These are phyloP conservation scores for Ochropleura leucogaster DNA, from an alignment of 2,888 invertebrate genomes.

Conservation along the genomic window DNA sequence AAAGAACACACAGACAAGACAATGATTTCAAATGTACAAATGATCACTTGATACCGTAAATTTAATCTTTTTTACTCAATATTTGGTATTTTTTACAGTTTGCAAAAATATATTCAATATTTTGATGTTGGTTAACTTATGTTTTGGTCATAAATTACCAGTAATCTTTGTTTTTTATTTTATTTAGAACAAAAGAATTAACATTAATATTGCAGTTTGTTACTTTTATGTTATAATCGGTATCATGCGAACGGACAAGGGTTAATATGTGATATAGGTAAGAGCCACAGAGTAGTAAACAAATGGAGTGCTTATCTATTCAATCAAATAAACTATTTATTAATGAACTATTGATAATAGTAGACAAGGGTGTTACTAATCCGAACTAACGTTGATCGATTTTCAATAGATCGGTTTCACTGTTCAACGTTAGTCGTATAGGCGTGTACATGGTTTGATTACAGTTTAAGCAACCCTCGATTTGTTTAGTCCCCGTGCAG, in stretches of 20 bases:
- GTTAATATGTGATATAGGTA: slow-evolving; percentile 66
- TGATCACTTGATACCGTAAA: slow-evolving; percentile 54
- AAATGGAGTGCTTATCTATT: slow-evolving; percentile 62
- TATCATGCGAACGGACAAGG: slow-evolving; percentile 79
- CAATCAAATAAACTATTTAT: no score
- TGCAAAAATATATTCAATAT: not conserved
- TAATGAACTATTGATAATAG: no score
- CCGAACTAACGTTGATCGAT: no score
- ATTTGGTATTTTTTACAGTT: not conserved
- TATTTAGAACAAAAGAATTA: not conserved
- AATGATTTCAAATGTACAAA: slow-evolving; percentile 43
- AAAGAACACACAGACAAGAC: slow-evolving; percentile 29
- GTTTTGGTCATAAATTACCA: not conserved
- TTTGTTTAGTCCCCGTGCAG: slow-evolving; percentile 66
- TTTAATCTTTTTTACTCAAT: not conserved
- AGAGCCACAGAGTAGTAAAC: slow-evolving; percentile 77
- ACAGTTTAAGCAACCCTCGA: slow-evolving; percentile 5
- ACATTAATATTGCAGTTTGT: slow-evolving; percentile 5
- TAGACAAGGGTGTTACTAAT: no score
- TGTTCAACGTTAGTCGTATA: no score
- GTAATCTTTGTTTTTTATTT: no score
- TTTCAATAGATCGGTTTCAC: no score
- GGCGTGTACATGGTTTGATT: no score
- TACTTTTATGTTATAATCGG: slow-evolving; percentile 52
- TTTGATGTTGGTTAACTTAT: not conserved